These are phyloP conservation scores for Labia minor DNA, from an alignment of 2,888 invertebrate genomes.

Conservation along the genomic window DNA sequence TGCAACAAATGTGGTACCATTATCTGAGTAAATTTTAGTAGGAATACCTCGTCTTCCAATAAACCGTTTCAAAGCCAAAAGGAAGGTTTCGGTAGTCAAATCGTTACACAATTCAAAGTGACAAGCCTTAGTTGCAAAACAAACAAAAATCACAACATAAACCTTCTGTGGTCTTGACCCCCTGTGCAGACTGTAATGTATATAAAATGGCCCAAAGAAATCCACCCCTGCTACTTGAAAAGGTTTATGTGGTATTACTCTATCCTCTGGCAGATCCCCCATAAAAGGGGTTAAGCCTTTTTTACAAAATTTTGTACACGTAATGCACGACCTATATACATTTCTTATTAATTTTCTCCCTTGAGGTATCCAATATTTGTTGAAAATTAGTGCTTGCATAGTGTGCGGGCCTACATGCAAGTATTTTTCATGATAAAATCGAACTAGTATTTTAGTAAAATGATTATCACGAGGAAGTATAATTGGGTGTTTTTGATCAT, in stretches of 20 bases:
- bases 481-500: background rate
- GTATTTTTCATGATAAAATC: background rate
- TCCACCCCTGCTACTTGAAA: background rate
- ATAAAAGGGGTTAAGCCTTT: background rate
- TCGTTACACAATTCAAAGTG: constrained; percentile 24
- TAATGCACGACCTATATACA: background rate
- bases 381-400: background rate
- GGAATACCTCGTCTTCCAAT: constrained; percentile 30
- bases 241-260: background rate
- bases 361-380: background rate
- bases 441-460: background rate
- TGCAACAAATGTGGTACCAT: too few relatives aligned
- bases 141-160: background rate
- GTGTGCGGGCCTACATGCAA: background rate
- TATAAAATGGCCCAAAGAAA: background rate
- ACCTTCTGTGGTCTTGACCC: background rate
- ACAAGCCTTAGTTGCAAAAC: constrained; percentile 26
- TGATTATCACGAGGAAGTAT: background rate
- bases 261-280: background rate
- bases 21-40: constrained; percentile 29
- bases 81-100: constrained; percentile 13
- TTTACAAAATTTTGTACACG: background rate
- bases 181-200: background rate
- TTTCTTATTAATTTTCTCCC: too few relatives aligned
- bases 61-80: constrained; percentile 28